Percentiles rank a stretch among this genome's conserved stretches.
phyloP scores from a whole-genome alignment of 1,140 invertebrate genomes.

The Oreohelix idahoensis region DNA sequence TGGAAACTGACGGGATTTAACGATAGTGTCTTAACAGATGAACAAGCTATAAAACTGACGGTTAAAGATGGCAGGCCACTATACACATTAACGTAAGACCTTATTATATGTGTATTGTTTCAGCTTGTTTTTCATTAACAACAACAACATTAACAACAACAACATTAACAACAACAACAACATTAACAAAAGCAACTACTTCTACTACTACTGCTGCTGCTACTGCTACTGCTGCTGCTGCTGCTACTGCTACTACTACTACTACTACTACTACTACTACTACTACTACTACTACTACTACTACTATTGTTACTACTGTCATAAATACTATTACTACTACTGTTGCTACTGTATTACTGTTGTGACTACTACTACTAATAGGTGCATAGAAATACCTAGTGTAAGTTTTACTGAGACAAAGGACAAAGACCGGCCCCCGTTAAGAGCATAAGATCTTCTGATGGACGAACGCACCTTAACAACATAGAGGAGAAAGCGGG shows the following conservation, averaged over 20 bases:
- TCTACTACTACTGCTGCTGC: not conserved
- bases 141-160: not conserved
- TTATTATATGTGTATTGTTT: not conserved
- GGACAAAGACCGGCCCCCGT: too few species aligned
- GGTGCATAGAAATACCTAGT: too few species aligned
- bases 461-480: too few species aligned
- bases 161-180: not conserved
- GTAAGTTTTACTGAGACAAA: too few species aligned
- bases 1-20: not conserved
- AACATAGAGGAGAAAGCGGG: too few species aligned
- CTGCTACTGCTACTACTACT: constrained; percentile 5
- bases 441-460: too few species aligned
- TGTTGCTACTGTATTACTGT: not conserved
- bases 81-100: not conserved
- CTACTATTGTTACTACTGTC: not conserved
- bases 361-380: not conserved
- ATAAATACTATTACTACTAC: not conserved
- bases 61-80: not conserved
- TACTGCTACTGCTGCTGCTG: constrained; percentile 3
- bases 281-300: constrained; percentile 1
- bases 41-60: not conserved
- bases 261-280: constrained; percentile 1
- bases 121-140: not conserved
- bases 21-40: not conserved
- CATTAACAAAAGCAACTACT: not conserved